Evolutionary conservation across 2,888 invertebrate species (phyloP).

Genomic region (Amphipyra tragopoginis): DNA sequence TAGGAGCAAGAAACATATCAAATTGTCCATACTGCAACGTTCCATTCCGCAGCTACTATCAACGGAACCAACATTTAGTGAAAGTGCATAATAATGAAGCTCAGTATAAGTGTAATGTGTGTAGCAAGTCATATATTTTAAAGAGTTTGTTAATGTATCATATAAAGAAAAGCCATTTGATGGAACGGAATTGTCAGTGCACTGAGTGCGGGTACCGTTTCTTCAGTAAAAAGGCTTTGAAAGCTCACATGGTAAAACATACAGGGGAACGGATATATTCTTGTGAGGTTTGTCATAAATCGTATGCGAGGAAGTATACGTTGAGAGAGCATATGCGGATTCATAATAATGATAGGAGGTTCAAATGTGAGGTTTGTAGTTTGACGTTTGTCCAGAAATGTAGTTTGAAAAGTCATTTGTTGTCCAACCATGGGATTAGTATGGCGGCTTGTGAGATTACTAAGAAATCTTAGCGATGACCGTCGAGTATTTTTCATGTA

Average conservation of each 20-base stretch:
- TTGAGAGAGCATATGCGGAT: constrained; percentile 86
- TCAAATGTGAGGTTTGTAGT: constrained; percentile 76
- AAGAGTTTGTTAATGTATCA: constrained; percentile 82
- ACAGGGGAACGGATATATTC: constrained; percentile 74
- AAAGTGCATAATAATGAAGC: constrained; percentile 83
- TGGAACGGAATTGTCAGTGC: constrained; percentile 85
- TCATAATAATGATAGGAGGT: constrained; percentile 81
- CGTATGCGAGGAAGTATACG: constrained; percentile 62
- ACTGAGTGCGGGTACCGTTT: constrained; percentile 86
- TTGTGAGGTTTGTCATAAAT: constrained; percentile 78
- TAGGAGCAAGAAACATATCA: constrained; percentile 78
- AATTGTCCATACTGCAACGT: constrained; percentile 82
- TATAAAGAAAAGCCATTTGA: constrained; percentile 84
- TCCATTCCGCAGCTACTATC: constrained; percentile 81
- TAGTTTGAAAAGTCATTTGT: constrained; percentile 79
- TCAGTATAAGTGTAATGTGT: constrained; percentile 83
- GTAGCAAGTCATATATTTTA: constrained; percentile 74
- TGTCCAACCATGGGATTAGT: constrained; percentile 81
- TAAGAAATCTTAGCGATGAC: not conserved
- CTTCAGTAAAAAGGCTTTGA: constrained; percentile 87
- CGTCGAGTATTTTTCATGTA: too few species aligned
- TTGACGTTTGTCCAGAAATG: constrained; percentile 83
- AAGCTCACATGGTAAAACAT: constrained; percentile 67
- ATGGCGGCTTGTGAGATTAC: constrained; percentile 76
- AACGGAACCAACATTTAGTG: constrained; percentile 81